These are phyloP conservation scores for Eutrigla gurnardus DNA, from an alignment of 2,797 vertebrate genomes.

Conservation along the genomic window DNA sequence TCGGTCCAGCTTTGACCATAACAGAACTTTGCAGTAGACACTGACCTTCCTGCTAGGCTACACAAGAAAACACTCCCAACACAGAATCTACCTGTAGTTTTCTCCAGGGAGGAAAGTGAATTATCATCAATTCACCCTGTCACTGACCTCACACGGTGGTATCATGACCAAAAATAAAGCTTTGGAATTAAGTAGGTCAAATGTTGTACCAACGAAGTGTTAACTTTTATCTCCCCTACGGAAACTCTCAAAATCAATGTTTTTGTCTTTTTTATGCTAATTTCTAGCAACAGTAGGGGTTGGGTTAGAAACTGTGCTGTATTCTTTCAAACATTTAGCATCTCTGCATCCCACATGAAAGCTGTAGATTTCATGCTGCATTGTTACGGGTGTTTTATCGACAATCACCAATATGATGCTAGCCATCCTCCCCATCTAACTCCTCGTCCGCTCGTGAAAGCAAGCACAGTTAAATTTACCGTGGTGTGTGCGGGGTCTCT, in stretches of 20 bases:
- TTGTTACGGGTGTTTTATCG: slow-evolving; percentile 35
- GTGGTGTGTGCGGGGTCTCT: slow-evolving; percentile 43
- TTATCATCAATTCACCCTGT: slow-evolving; percentile 3
- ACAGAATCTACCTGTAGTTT: slow-evolving; percentile 13
- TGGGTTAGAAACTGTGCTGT: background rate
- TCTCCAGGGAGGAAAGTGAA: slow-evolving; percentile 3
- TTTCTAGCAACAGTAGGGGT: background rate
- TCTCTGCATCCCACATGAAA: slow-evolving; percentile 28
- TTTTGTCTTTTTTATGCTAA: slow-evolving; percentile 12
- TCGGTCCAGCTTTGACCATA: slow-evolving; percentile 35
- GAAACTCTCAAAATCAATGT: background rate
- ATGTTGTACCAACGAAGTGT: background rate
- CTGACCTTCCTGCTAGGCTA: background rate
- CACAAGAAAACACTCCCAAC: background rate
- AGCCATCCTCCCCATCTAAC: slow-evolving; percentile 20
- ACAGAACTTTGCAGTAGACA: slow-evolving; percentile 8
- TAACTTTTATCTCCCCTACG: background rate
- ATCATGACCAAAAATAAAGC: slow-evolving; percentile 5
- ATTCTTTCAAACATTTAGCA: slow-evolving; percentile 2
- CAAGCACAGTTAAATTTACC: slow-evolving; percentile 71
- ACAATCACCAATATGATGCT: slow-evolving; percentile 8
- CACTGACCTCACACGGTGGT: background rate
- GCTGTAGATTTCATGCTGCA: slow-evolving; percentile 22
- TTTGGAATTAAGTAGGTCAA: background rate
- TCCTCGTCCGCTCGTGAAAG: slow-evolving; percentile 54